Base-by-base conservation (phyloP, 2,113 vertebrate species). In the Pseudolaguvia tuberculata region DNA sequence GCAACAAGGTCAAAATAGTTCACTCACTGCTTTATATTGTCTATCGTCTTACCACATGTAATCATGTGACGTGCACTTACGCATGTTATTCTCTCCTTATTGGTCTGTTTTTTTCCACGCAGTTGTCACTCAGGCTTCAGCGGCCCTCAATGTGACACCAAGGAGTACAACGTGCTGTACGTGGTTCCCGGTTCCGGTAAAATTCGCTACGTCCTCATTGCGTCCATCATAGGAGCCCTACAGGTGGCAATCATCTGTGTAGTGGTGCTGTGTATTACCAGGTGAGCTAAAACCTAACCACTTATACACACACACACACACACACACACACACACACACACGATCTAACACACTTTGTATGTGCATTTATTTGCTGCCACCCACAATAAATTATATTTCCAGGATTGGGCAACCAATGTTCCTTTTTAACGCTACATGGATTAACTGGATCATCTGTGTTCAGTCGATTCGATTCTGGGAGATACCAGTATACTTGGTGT, bases 181-280 rank as follows among this genome's bases (percentile, higher is more conserved):
- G 97, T 99, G 84, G 96, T 99, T 77, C 97, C 97, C 0, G 96
- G 97, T 52, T 95, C 96, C 1, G 97, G 96, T 42, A 93, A 97
- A 75, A 94, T 97, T 85, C 96, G 96, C 83, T 99, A 99, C 48
- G 96, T 99, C 86, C 92, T 99, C 88, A 99, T 99, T 72, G 96
- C 97, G 79, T 97, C 97, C 77, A 95, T 99, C 90, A 98, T 99
- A 72, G 97, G 97, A 85, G 96, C 96, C 0, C 92, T 99, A 82
- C 97, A 99, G 93, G 97, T 99, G 84, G 96, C 96, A 79, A 95
- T 99, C 91, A 99, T 99, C 91, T 98, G 95, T 59, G 93, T 98
- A 86, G 96, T 99, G 88, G 95, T 99, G 86, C 95, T 99, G 83
- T 99, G 97, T 87, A 98, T 99, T 88, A 98, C 96, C 84, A 94